Conservation (phyloP, 1,140 invertebrate genomes). For the Lepidotrigona ventralis region DNA sequence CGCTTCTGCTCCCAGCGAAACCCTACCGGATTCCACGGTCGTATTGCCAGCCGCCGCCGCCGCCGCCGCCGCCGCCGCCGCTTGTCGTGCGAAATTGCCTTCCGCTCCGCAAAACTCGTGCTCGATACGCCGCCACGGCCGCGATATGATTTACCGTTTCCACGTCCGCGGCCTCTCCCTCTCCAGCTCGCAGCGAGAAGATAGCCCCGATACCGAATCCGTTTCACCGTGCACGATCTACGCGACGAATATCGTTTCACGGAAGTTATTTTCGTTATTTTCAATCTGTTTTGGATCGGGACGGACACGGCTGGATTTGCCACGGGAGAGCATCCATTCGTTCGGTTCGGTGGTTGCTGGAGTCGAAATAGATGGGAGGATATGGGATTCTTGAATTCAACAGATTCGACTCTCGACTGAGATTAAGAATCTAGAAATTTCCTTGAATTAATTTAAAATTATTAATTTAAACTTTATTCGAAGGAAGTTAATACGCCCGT, state of each 20-base stretch:
- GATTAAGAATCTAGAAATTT: background rate
- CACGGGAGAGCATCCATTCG: background rate
- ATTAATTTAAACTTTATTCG: too few relatives aligned
- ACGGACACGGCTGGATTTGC: background rate
- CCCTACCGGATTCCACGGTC: conserved; percentile 58
- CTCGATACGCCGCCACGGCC: conserved; percentile 26
- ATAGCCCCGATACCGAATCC: conserved; percentile 4
- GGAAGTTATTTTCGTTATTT: background rate
- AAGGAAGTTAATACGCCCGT: too few relatives aligned
- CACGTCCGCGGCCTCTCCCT: conserved; percentile 45
- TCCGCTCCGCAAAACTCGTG: conserved; percentile 52
- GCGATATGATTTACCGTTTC: conserved; percentile 61
- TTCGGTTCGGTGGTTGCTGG: background rate
- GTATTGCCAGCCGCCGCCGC: conserved; percentile 27
- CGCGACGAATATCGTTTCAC: background rate
- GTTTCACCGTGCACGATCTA: conserved; percentile 13
- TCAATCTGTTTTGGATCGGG: background rate
- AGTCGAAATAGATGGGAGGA: background rate
- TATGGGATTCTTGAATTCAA: too few relatives aligned
- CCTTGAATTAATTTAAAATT: too few relatives aligned
- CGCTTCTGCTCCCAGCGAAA: conserved; percentile 56
- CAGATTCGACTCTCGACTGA: too few relatives aligned
- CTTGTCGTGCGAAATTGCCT: conserved; percentile 59
- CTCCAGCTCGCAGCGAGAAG: background rate
- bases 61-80: conserved; percentile 33